Conservation (phyloP, 2,797 vertebrate genomes). For the Vireo griseus region DNA sequence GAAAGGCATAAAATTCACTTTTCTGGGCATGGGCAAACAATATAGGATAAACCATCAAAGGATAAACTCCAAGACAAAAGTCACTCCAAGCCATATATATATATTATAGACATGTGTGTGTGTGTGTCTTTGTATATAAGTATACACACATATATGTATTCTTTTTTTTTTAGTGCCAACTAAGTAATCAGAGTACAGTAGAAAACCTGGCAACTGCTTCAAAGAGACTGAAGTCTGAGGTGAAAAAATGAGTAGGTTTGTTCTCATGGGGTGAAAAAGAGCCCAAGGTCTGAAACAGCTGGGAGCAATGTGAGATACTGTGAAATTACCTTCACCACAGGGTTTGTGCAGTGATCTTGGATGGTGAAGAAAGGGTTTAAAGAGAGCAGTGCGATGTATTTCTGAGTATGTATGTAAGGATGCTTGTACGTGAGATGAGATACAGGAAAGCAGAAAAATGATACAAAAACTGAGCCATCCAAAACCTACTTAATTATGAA, state of each 20-base stretch:
- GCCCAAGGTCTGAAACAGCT: neutral
- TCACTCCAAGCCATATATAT: neutral
- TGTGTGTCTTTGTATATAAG: accelerated
- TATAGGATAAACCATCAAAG: too few species aligned
- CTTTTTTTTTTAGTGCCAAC: neutral
- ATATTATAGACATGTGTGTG: accelerated
- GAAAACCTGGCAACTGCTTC: neutral
- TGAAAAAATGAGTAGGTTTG: neutral
- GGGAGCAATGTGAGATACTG: neutral
- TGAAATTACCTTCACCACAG: neutral
- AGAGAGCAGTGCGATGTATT: neutral
- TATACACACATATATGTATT: neutral
- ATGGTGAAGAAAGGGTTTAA: neutral
- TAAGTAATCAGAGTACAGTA: neutral
- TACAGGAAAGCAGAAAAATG: neutral
- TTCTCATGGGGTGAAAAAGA: neutral
- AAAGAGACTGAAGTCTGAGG: neutral
- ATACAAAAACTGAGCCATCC: neutral
- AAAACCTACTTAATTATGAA: neutral
- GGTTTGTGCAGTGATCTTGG: neutral
- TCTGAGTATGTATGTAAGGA: neutral
- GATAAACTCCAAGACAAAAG: too few species aligned
- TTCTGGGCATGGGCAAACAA: too few species aligned
- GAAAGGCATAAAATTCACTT: too few species aligned
- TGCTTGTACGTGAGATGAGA: neutral